These are phyloP conservation scores for Cygnus buccinator DNA, from an alignment of 2,113 vertebrate species.

Conservation along the genomic window DNA sequence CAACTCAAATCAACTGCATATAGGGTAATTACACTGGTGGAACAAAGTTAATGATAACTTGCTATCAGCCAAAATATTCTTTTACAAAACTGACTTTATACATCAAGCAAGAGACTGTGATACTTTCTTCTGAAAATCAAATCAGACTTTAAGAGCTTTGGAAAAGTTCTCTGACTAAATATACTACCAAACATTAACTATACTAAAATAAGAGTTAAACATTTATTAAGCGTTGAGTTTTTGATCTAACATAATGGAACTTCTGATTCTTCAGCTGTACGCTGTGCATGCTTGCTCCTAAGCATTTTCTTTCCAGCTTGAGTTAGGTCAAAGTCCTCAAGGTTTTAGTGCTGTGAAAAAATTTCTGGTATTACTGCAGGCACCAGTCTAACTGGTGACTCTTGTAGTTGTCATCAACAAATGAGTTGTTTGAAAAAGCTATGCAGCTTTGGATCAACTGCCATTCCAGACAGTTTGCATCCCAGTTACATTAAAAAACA, in stretches of 20 bases:
- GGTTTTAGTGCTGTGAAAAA: constrained; percentile 22
- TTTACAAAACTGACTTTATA: not conserved
- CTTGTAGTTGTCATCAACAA: not conserved
- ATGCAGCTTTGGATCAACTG: not conserved
- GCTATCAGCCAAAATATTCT: not conserved
- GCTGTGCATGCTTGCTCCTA: not conserved
- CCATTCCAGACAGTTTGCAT: not conserved
- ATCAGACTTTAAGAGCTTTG: not conserved
- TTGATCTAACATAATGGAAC: not conserved
- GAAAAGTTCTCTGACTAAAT: not conserved
- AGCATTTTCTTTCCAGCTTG: not conserved
- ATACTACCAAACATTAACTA: constrained; percentile 21
- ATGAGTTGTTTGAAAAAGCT: not conserved
- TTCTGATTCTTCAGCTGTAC: not conserved
- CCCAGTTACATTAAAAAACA: not conserved
- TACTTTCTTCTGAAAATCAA: not conserved
- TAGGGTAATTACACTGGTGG: not conserved
- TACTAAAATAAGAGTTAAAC: constrained; percentile 7
- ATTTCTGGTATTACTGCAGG: not conserved
- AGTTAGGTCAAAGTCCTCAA: constrained; percentile 32
- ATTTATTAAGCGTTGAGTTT: not conserved
- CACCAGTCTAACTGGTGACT: not conserved
- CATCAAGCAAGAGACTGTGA: not conserved
- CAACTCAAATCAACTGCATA: not conserved
- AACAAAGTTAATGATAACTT: not conserved